Evolutionary conservation across 1,140 invertebrate species (phyloP).

Genomic region (Drosophila funebris): DNA sequence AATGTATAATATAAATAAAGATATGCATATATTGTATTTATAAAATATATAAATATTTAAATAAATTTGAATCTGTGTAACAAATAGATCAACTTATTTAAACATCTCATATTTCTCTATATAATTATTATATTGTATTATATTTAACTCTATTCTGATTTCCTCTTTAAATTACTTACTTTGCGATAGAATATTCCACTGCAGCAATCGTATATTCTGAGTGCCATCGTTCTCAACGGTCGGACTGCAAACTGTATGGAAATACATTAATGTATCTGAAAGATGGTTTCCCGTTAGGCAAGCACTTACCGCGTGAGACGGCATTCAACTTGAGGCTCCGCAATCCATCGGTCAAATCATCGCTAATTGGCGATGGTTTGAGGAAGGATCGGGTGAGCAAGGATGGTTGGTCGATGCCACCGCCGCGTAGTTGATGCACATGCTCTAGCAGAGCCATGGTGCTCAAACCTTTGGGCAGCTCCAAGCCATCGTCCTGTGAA

Average conservation of each 20-base stretch:
- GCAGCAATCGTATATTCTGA: conserved; percentile 86
- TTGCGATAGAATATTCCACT: conserved; percentile 92
- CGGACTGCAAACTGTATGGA: conserved; percentile 59
- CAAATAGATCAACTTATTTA: no score
- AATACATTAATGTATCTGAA: background rate
- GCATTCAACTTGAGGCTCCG: conserved; percentile 84
- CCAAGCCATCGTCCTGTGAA: conserved; percentile 86
- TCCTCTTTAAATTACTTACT: conserved; percentile 84
- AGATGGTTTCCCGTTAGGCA: background rate
- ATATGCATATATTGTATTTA: no score
- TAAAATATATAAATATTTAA: no score
- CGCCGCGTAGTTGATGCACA: conserved; percentile 83
- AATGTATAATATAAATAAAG: background rate
- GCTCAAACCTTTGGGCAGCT: conserved; percentile 84
- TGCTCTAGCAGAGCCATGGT: conserved; percentile 85
- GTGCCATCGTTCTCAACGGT: conserved; percentile 49
- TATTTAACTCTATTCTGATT: background rate
- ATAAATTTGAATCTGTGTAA: no score
- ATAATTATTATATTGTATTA: no score
- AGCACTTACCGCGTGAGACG: conserved; percentile 70
- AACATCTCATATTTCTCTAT: no score
- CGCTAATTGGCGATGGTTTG: conserved; percentile 44
- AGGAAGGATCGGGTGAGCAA: conserved; percentile 72
- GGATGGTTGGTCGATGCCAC: conserved; percentile 54
- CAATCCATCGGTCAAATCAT: conserved; percentile 78